These are phyloP conservation scores for Stictocephala bisonia DNA, from an alignment of 2,888 invertebrate genomes.

Conservation along the genomic window DNA sequence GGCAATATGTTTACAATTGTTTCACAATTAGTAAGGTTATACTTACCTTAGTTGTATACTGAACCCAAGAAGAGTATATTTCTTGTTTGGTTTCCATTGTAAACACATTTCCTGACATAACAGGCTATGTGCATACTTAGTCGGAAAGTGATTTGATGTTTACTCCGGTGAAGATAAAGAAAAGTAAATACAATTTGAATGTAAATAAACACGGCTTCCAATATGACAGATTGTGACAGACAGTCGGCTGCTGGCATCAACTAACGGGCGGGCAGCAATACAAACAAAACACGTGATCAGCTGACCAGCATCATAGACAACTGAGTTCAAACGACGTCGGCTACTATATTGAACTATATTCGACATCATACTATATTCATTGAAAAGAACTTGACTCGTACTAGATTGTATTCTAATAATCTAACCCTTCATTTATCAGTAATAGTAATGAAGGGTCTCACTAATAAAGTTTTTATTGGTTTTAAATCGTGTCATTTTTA, in stretches of 20 bases:
- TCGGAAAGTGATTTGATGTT: too few relatives aligned
- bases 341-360: too few relatives aligned
- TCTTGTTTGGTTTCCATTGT: constrained; percentile 66
- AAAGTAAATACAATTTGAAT: background rate
- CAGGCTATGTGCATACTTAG: constrained; percentile 30
- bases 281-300: constrained; percentile 18
- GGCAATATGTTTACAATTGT: too few relatives aligned
- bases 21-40: too few relatives aligned
- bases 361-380: too few relatives aligned
- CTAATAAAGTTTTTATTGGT: too few relatives aligned
- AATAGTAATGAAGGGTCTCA: too few relatives aligned
- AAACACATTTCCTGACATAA: constrained; percentile 44
- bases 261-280: constrained; percentile 27
- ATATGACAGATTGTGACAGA: constrained; percentile 14
- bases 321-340: too few relatives aligned
- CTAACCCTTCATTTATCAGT: too few relatives aligned
- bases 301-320: background rate
- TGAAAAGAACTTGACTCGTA: too few relatives aligned
- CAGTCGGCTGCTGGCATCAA: background rate
- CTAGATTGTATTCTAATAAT: too few relatives aligned
- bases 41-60: constrained; percentile 69
- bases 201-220: constrained; percentile 16
- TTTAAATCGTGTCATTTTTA: too few relatives aligned
- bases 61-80: constrained; percentile 69
- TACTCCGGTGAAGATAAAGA: background rate